Evolutionary conservation across 2,797 vertebrate species (phyloP).

Genomic region (Galagoides demidoff): DNA sequence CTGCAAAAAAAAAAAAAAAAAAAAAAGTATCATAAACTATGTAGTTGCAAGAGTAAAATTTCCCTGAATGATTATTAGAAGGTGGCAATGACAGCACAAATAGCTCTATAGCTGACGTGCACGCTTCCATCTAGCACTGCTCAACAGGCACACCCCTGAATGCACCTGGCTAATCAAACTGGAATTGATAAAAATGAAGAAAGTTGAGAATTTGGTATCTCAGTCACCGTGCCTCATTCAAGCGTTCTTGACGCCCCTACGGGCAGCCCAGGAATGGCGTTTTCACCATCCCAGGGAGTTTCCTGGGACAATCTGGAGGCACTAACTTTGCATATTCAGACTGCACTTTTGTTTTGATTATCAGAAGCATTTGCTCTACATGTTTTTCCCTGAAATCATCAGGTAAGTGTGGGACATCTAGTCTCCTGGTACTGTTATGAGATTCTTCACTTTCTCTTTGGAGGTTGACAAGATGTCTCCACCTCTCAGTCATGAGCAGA

Average conservation of each 20-base stretch:
- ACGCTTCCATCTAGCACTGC: rapidly evolving
- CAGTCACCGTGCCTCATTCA: neutral
- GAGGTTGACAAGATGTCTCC: neutral
- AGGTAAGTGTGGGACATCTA: neutral
- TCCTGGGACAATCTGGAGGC: neutral
- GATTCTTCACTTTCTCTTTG: neutral
- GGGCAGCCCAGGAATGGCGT: rapidly evolving
- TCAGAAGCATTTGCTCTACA: neutral
- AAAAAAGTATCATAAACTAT: neutral
- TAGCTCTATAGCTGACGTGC: rapidly evolving
- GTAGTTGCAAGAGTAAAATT: neutral
- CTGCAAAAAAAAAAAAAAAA: too few species aligned
- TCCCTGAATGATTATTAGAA: neutral
- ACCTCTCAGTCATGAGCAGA: neutral
- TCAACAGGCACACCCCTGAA: rapidly evolving
- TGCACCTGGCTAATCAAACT: rapidly evolving
- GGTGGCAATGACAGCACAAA: too few species aligned
- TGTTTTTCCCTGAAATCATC: neutral
- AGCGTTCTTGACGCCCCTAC: rapidly evolving
- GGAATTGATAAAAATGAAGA: neutral
- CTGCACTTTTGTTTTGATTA: neutral
- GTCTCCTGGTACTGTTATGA: too few species aligned
- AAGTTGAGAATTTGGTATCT: neutral
- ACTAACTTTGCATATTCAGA: neutral
- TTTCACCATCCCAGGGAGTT: neutral